These are phyloP conservation scores for Venturia canescens DNA, from an alignment of 1,140 invertebrate species.

Conservation along the genomic window DNA sequence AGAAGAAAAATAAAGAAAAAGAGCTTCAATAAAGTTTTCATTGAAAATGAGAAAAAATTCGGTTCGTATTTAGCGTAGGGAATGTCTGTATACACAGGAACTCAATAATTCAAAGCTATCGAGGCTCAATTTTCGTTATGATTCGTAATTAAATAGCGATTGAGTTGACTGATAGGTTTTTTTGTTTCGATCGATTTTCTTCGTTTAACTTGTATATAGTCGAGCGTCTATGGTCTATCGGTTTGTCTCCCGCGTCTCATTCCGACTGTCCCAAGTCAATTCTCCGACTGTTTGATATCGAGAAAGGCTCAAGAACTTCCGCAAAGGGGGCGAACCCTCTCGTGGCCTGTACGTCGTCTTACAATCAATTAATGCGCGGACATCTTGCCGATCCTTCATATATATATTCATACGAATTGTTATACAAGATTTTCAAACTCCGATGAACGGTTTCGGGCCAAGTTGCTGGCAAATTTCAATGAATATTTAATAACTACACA, in stretches of 20 bases:
- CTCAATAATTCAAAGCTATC: not conserved
- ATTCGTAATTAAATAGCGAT: slow-evolving; percentile 1
- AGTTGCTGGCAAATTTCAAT: too few species aligned
- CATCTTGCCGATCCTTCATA: not conserved
- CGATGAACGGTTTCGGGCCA: not conserved
- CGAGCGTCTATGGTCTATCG: slow-evolving; percentile 6
- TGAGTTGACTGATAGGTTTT: not conserved
- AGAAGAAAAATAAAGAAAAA: not conserved
- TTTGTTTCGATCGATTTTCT: slow-evolving; percentile 28
- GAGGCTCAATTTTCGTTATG: not conserved
- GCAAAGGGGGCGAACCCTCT: not conserved
- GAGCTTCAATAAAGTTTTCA: not conserved
- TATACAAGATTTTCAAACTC: too few species aligned
- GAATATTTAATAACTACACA: too few species aligned
- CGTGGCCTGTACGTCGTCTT: not conserved
- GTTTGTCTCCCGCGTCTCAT: slow-evolving; percentile 3
- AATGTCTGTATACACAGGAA: not conserved
- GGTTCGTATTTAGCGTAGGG: not conserved
- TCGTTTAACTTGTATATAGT: not conserved
- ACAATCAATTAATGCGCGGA: not conserved
- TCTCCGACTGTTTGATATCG: not conserved
- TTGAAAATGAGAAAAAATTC: not conserved
- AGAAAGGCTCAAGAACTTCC: not conserved
- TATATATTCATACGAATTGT: not conserved
- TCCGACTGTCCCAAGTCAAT: not conserved